Base-by-base conservation (phyloP, 2,113 vertebrate genomes). In the Pongo abelii region DNA sequence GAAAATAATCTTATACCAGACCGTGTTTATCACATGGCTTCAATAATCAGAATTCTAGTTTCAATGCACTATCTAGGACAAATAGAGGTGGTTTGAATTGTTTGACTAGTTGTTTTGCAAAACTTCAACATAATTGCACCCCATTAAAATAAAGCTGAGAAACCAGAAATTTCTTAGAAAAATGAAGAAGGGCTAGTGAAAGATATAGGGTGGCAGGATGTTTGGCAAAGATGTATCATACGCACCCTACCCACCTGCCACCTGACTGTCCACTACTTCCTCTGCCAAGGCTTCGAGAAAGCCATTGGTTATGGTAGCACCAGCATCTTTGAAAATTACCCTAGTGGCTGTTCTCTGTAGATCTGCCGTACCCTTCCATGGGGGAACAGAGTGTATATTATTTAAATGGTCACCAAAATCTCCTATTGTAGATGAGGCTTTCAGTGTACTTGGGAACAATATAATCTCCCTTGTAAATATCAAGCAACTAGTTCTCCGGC, bases 181-280 rank as follows among this genome's bases (percentile, higher is more conserved):
- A 84, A 77, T 35, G 0, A 16, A 32, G 32, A 75, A 35, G 13
- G 27, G 5, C 43, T 52, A 86, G 48, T 78, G 4, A 61, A 87
- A 78, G 16, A 61, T 23, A 46, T 50, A 72, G 38, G 6, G n/a
- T 78, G 32, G 8, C 9, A 50, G 43, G 50, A 8, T 20, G 27
- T 20, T 64, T 61, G 43, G 18, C 27, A 61, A 92, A 43, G 30
- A n/a, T n/a, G 6, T 12, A 11, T 43, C 67, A n/a, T 17, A 30
- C 0, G 1, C 22, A 10, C 43, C 40, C 43, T 23, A 7, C 3
- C 48, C 12, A 23, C 8, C 67, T 3, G 4, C n/a, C 7, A 6
- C 3, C 12, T 6, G 27, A 46, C n/a, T 5, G 61, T 6, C 61
- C 27, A 8, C 57, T 10, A 4, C 25, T 20, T 64, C 14, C 75